A percentile compares a stretch with the other conserved stretches of the same genome.
Evolutionary conservation across 2,888 invertebrate genomes (phyloP).

Genomic region (Neoitamus cyanurus): DNA sequence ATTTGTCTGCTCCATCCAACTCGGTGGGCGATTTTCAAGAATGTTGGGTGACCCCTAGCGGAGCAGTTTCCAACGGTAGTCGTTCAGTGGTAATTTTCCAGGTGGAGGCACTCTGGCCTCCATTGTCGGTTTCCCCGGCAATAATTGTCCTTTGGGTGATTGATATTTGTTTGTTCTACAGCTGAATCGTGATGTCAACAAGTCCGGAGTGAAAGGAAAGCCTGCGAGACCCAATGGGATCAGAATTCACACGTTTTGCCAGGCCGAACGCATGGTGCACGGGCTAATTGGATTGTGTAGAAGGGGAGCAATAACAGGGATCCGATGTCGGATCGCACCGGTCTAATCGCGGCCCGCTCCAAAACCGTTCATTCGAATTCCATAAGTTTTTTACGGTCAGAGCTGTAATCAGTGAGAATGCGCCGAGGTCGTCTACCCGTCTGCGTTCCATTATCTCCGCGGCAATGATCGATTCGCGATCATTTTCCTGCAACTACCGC

Average conservation of each 20-base stretch:
- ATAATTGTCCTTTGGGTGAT: slow-evolving; percentile 26
- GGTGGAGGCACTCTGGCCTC: slow-evolving; percentile 13
- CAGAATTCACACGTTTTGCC: background rate
- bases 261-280: background rate
- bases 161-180: background rate
- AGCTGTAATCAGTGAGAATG: background rate
- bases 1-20: background rate
- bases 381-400: slow-evolving; percentile 27
- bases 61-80: background rate
- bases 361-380: slow-evolving; percentile 26
- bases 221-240: background rate
- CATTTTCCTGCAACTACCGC: background rate
- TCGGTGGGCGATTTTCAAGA: background rate
- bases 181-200: slow-evolving; percentile 13
- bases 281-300: background rate
- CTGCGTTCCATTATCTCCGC: slow-evolving; percentile 14
- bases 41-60: background rate
- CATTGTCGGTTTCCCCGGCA: background rate
- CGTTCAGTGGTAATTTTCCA: background rate
- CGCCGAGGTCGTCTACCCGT: slow-evolving; percentile 4
- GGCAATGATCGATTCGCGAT: slow-evolving; percentile 1
- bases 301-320: background rate
- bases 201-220: slow-evolving; percentile 25
- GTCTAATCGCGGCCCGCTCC: background rate
- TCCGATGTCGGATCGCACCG: background rate